phyloP scores from a whole-genome alignment of 2,888 invertebrate species.

The Synergus gifuensis region DNA sequence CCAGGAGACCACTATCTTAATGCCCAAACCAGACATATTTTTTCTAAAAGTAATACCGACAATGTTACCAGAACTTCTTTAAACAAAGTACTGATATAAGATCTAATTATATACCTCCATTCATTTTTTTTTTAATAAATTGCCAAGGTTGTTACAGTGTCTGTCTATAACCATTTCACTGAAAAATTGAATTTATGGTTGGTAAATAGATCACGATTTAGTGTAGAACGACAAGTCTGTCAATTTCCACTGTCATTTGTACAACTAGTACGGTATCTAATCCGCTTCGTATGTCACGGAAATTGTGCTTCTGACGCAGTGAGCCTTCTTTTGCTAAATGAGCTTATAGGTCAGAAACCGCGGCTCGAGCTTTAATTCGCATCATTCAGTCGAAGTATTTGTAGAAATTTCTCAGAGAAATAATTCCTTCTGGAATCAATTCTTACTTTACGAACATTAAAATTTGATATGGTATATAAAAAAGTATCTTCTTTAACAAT shows the following conservation, averaged over 20 bases:
- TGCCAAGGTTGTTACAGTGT: no score
- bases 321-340: constrained; percentile 37
- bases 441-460: background rate
- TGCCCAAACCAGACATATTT: background rate
- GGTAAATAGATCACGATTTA: background rate
- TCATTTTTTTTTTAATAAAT: no score
- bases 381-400: background rate
- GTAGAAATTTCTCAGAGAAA: background rate
- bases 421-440: background rate
- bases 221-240: background rate
- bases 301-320: constrained; percentile 32
- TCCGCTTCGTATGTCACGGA: constrained; percentile 22
- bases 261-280: constrained; percentile 34
- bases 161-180: background rate
- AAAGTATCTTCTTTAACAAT: background rate
- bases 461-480: background rate
- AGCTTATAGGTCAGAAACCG: constrained; percentile 37
- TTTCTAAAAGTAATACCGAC: background rate
- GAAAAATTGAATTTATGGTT: background rate
- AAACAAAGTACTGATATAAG: background rate
- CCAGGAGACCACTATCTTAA: constrained; percentile 40
- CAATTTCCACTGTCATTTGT: constrained; percentile 10
- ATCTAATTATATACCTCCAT: background rate
- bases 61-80: background rate
- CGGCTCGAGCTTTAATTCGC: background rate